Evolutionary conservation across 2,888 invertebrate genomes (phyloP), one percentile per base, ranked within the genome.

Genomic region (Macropis europaea): DNA sequence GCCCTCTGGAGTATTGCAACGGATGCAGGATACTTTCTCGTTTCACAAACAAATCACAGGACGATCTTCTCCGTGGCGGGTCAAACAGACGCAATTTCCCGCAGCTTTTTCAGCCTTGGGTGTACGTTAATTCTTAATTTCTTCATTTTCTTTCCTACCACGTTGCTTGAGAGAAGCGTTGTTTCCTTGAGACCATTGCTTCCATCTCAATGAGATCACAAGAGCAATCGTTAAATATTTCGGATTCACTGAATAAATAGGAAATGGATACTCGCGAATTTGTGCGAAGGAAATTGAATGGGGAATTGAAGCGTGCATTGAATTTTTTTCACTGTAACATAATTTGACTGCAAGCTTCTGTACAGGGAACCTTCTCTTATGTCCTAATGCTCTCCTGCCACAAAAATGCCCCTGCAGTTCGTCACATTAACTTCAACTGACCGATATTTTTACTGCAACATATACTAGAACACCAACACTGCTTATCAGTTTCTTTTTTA

Each of bases 111-210:
- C 34, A 19, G 4, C 38, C 67, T 30, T 30, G 43, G 42, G 30
- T 40, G 45, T 28, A 26, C 72, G 62, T 75, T 79, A 77, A 77
- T 81, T 78, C 66, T 81, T 77, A 75, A 74, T 81, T 63, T 45
- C 63, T 80, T 81, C 70, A 63, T 77, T 74, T 70, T 70, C 66
- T 36, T 60, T 34, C 53, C 47, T 9, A 13, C 52, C 30, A 32
- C 43, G 54, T 48, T 17, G 36, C 47, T 11, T 48, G 15, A 59
- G 53, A 15, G 7, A 28, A 28, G 5, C 56, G 6, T 36, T 24
- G 24, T 34, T 38, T 43, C 56, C 17, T 30, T 9, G 32, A 15
- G 28, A 17, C 43, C 9, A 22, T 32, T 43, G 11, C 17, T 26
- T 22, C 11, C 13, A 32, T 7, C 7, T 28, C 7, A 28, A 28